Conservation (phyloP, 2,888 invertebrate species). For the Terebella lapidaria region DNA sequence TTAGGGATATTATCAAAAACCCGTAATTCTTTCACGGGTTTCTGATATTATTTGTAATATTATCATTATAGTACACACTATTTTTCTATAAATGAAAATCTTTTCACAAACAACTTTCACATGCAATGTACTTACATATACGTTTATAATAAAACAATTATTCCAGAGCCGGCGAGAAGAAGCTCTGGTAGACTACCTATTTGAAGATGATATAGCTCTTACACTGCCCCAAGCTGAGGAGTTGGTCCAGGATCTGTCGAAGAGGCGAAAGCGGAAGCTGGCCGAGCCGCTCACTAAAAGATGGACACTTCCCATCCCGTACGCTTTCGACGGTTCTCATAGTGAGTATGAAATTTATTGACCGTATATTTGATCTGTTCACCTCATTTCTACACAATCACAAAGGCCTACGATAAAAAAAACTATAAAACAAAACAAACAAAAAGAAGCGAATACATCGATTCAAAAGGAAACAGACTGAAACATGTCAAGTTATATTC, state of each 20-base stretch:
- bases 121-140: not conserved
- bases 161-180: constrained; percentile 13
- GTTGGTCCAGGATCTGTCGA: constrained; percentile 15
- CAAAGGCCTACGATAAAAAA: too few relatives aligned
- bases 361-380: too few relatives aligned
- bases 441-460: too few relatives aligned
- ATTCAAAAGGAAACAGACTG: too few relatives aligned
- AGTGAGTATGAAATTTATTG: constrained; percentile 22
- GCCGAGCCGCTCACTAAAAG: constrained; percentile 28
- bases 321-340: constrained; percentile 33
- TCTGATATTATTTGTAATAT: too few relatives aligned
- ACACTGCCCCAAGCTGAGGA: constrained; percentile 21
- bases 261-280: constrained; percentile 30
- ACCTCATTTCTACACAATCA: too few relatives aligned
- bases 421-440: too few relatives aligned
- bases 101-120: not conserved
- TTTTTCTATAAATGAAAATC: not conserved
- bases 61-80: not conserved
- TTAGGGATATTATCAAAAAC: not conserved
- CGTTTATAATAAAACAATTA: too few relatives aligned
- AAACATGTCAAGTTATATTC: too few relatives aligned
- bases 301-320: constrained; percentile 43
- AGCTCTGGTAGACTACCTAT: constrained; percentile 3
- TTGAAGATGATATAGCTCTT: constrained; percentile 25
- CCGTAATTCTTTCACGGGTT: too few relatives aligned